These are phyloP conservation scores for Suricata suricatta DNA, from an alignment of 2,113 vertebrate species.

Conservation along the genomic window DNA sequence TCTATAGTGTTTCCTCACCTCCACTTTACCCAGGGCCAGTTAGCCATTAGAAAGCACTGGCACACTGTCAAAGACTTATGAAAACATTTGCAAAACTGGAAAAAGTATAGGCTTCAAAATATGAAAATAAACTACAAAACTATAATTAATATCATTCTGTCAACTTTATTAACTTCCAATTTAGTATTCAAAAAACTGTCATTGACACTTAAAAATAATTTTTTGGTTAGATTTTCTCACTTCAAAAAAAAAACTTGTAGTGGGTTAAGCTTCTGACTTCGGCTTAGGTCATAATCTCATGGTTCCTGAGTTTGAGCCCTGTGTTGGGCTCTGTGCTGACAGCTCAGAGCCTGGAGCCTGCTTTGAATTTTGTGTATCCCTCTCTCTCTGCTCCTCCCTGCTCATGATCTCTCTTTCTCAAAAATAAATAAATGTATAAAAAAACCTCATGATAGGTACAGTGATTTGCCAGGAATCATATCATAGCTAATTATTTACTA, in stretches of 20 bases:
- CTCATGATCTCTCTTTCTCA: too few species aligned
- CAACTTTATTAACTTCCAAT: neutral
- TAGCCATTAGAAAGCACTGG: neutral
- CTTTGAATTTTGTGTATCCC: too few species aligned
- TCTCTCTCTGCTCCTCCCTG: too few species aligned
- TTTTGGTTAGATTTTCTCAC: neutral
- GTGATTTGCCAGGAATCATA: conserved; percentile 11
- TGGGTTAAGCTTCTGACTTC: too few species aligned
- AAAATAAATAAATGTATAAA: too few species aligned
- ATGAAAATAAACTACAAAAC: neutral
- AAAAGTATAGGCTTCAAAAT: neutral
- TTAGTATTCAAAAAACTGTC: neutral
- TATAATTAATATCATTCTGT: neutral
- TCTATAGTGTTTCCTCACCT: neutral
- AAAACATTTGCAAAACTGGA: neutral
- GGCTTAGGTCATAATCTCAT: too few species aligned
- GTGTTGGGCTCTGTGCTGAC: too few species aligned
- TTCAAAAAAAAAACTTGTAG: neutral
- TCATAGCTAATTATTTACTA: neutral
- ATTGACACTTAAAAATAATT: neutral
- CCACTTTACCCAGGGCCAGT: neutral
- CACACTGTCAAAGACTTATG: neutral
- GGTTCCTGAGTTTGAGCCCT: too few species aligned
- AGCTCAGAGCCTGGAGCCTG: too few species aligned
- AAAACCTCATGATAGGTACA: neutral